Evolutionary conservation across 1,140 invertebrate species (phyloP), one percentile per base, ranked within the genome.

Genomic region (Manduca sexta): DNA sequence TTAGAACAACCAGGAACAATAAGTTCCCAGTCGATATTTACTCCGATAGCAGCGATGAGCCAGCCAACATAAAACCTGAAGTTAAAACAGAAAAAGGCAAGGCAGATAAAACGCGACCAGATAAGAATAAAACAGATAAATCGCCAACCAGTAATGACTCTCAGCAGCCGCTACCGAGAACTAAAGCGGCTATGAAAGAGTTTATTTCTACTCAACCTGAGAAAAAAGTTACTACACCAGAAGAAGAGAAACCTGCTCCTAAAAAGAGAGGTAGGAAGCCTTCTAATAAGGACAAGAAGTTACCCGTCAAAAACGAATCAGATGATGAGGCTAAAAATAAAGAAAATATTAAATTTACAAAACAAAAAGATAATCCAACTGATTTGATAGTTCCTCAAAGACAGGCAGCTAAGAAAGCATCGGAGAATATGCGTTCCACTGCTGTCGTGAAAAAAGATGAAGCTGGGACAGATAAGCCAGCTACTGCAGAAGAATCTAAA

Each of bases 381-480:
- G 90, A 95, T 64, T 84, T 96, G 26, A 95, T 96, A 62, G 95
- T 97, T n/a, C 95, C 95, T 1, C 95, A 97, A 74, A 87, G 95
- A 43, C 93, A 96, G 79, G 95, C 95, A 14, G 95, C 95, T 12
- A 96, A 96, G 69, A 96, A 96, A 74, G 94, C 94, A 2, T 93
- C 93, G 2, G 95, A 96, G 79, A 95, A 93, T 68, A 92, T 96
- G 89, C 91, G 90, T 30, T 89, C 88, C 6, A 91, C 88, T 14
- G 89, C 88, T 48, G 70, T 46, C 52, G 70, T 56, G 8, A 74
- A 83, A 37, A 79, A 83, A 47, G 88, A 89, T 33, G 78, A 84
- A 51, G 44, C 62, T 26, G 61, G 67, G 21, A 71, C 73, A 0
- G 48, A 79, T 15, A 81, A 84, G 55, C 67, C 52, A 50, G 52